Base-by-base conservation (phyloP, 2,797 vertebrate genomes). In the Trematomus bernacchii region DNA sequence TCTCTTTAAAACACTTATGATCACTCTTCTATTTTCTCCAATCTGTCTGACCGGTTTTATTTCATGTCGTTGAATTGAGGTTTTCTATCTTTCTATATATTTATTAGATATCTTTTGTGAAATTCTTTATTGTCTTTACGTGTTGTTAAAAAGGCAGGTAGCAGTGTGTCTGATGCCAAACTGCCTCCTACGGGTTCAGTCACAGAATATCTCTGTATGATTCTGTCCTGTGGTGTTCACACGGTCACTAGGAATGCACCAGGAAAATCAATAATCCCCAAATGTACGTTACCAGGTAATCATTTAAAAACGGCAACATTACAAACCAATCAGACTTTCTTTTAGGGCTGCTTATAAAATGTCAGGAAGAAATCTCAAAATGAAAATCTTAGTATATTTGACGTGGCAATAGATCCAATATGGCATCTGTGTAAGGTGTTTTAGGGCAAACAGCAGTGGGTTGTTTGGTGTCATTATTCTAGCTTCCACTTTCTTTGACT, bases 131-230 rank as follows among this genome's bases (percentile, higher is more conserved):
- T 61, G 8, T 72, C 43, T 80, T 76, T 46, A 27, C 43, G 23
- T 80, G 58, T 61, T 73, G 23, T 74, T 75, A 71, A 48, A 44
- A 84, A 92, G 85, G 85, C 88, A 91, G 91, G 87, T 87, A 33
- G 69, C 57, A 27, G 68, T 76, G 62, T 78, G 52, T 89, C 66
- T 77, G 47, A 23, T 70, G 92, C 92, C 93, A 89, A 62, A 37
- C 78, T 81, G 92, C 90, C 82, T 93, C 94, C 91, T 93, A 91
- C 93, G 89, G 92, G 93, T 93, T 91, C 62, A 58, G 67, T 69
- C 47, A 5, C 27, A 5, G 27, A 27, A 27, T 1, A 27, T 37
- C 33, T 37, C 8, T 7, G 30, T 43, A 27, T 8, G 44, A 23
- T n/a, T 57, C 46, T 40, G 52, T 58, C 23, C 27, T 27, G 23